Conservation (phyloP, 2,888 invertebrate species). For the Malacosoma neustria region DNA sequence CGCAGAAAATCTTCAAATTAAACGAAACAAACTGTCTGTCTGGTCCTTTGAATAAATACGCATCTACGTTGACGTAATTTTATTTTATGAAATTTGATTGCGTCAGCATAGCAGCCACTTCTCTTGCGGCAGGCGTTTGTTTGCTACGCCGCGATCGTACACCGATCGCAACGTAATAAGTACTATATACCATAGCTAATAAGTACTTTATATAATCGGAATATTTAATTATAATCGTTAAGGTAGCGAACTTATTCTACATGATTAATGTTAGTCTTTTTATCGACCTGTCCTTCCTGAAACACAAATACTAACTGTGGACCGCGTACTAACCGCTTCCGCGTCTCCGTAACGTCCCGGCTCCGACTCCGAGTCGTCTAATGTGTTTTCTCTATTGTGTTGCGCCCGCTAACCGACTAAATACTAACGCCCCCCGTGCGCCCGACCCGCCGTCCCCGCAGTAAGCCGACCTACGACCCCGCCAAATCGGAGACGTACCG, state of each 20-base stretch:
- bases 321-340: constrained; percentile 47
- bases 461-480: constrained; percentile 88
- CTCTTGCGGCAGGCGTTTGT: no score
- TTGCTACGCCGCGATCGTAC: constrained; percentile 22
- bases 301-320: constrained; percentile 68
- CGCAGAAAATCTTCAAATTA: constrained; percentile 22
- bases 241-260: constrained; percentile 58
- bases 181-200: background rate
- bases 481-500: constrained; percentile 91
- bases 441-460: constrained; percentile 21
- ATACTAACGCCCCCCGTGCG: constrained; percentile 52
- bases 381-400: constrained; percentile 48
- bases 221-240: constrained; percentile 29
- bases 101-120: no score
- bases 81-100: no score
- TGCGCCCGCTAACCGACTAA: constrained; percentile 72
- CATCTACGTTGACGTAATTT: no score
- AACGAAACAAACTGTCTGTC: constrained; percentile 26
- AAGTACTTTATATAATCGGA: constrained; percentile 17
- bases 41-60: no score
- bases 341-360: constrained; percentile 39
- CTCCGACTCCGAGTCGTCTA: constrained; percentile 32
- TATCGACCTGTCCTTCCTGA: constrained; percentile 88
- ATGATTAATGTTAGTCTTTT: constrained; percentile 82
- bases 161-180: background rate